These are phyloP conservation scores for Pachypsylla venusta DNA, from an alignment of 1,140 invertebrate species.

Conservation along the genomic window DNA sequence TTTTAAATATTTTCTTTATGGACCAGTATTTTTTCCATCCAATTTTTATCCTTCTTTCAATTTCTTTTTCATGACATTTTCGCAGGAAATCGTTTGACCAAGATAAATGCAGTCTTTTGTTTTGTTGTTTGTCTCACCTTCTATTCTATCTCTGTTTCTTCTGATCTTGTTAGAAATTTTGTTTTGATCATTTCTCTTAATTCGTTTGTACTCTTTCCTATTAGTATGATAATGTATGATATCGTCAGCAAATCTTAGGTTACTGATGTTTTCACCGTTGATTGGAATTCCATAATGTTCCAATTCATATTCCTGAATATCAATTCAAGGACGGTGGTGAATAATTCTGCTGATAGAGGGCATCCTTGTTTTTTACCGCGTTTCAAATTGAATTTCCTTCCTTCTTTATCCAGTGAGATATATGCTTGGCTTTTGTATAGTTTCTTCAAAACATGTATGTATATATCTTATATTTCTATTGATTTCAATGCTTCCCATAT, in stretches of 20 bases:
- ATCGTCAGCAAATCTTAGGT: too few species aligned
- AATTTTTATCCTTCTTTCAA: too few species aligned
- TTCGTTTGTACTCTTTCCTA: neutral
- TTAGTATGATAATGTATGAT: too few species aligned
- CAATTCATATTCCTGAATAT: neutral
- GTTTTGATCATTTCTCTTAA: neutral
- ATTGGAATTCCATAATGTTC: neutral
- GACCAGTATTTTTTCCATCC: neutral
- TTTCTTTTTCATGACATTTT: neutral
- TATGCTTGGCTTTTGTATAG: neutral
- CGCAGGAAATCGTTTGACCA: neutral
- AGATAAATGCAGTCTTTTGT: neutral
- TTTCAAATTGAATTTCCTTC: neutral
- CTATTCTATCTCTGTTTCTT: neutral
- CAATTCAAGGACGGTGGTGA: neutral
- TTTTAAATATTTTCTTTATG: neutral
- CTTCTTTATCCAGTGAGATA: neutral
- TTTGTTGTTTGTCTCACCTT: neutral
- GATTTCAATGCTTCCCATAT: neutral
- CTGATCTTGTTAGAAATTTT: neutral
- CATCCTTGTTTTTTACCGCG: conserved; percentile 3
- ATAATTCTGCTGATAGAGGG: too few species aligned
- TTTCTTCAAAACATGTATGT: neutral
- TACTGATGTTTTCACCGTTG: neutral
- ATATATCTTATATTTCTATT: neutral